phyloP scores from a whole-genome alignment of 2,113 vertebrate genomes.

The Mirza zaza region DNA sequence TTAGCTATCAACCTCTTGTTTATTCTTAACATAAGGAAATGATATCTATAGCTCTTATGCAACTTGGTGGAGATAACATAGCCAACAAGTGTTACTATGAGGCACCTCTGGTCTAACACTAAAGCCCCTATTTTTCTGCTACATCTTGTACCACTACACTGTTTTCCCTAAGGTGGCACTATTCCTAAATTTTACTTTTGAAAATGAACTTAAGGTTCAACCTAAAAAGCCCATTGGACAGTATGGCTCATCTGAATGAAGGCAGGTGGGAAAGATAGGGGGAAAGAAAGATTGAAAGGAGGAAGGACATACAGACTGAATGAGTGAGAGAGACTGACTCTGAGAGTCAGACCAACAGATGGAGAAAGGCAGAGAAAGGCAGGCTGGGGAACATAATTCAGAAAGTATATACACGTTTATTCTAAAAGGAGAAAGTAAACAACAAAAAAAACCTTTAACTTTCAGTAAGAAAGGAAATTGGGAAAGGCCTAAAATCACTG shows the following conservation, averaged over 20 bases:
- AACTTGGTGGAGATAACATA: not conserved
- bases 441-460: not conserved
- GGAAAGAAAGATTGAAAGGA: not conserved
- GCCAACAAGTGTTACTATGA: not conserved
- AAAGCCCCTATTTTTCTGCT: not conserved
- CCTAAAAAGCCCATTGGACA: not conserved
- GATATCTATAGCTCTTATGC: not conserved
- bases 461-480: not conserved
- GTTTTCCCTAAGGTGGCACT: not conserved
- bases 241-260: not conserved
- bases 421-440: not conserved
- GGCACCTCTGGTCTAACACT: not conserved
- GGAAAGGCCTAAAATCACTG: not conserved
- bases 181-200: slow-evolving; percentile 1
- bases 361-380: not conserved
- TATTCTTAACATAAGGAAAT: not conserved
- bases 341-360: not conserved
- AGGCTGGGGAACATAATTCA: not conserved
- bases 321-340: not conserved
- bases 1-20: not conserved
- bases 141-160: not conserved
- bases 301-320: not conserved
- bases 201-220: not conserved
- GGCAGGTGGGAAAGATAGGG: not conserved
- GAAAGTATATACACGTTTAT: not conserved